Base-by-base conservation (phyloP, 2,888 invertebrate species). In the Thysanoteuthis rhombus region DNA sequence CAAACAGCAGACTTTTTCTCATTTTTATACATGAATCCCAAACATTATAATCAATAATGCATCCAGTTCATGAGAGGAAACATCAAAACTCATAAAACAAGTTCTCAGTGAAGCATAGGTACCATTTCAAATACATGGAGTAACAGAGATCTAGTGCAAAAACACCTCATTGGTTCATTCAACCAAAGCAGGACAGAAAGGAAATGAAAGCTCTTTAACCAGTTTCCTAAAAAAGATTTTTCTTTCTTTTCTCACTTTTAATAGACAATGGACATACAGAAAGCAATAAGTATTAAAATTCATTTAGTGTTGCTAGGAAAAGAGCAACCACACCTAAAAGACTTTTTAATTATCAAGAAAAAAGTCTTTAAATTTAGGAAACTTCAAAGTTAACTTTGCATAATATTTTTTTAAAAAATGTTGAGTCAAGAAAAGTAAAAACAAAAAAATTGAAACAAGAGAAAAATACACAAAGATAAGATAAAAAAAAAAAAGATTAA, bases 1-100 rank as follows among this genome's bases (percentile, higher is more conserved):
- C 45, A 92, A 92, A 92, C 19, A 92, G 28, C 36, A 92, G 32
- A 92, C 45, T 92, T 52, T 52, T 52, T 52, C 45, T 45, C 40
- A 42, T 42, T 91, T 91, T 91, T 91, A 45, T 92, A 92, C 92
- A 92, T 42, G 45, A 92, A 45, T 45, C 92, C 42, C 40, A 92
- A 45, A 92, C 92, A 38, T 45, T 92, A 45, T 45, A 92, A 92
- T 92, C 92, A 42, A 92, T 92, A 92, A 92, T 92, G 45, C 36
- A 28, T 36, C 92, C 92, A 92, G n/a, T 92, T 45, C 42, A 45
- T 45, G 32, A 40, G 39, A 12, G 32, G n/a, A 92, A 92, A 92
- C 39, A 90, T 90, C 90, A 92, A 91, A 40, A 92, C n/a, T 92
- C 28, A 92, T 42, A 92, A 92, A 42, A 92, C 19, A 92, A 42